Base-by-base conservation (phyloP, 2,888 invertebrate genomes). In the Mythimna lalbum region DNA sequence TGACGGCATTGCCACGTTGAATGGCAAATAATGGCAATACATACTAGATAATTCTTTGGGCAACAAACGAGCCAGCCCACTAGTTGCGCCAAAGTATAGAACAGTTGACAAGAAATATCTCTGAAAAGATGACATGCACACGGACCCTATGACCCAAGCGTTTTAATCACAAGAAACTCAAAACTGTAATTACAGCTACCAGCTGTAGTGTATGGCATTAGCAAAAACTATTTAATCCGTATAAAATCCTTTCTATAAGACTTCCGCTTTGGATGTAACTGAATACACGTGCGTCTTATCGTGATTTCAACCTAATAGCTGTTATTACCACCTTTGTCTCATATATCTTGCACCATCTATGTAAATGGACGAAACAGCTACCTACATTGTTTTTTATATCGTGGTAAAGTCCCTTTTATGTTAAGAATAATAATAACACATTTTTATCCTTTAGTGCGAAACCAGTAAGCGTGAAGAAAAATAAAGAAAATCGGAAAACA, bases 261-360 rank as follows among this genome's bases (percentile, higher is more conserved):
- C 63, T 55, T 78, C 79, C 63, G 27, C n/a, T 31, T 52, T 61
- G 14, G 19, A 56, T 72, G n/a, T 36, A 23, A 23, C 47, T 55
- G 10, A 31, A 59, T 23, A 43, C 27, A 43, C 50, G 47, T 57
- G 47, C 6, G 50, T 52, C 19, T 21, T 21, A 21, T 10, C 50
- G n/a, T 21, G 52, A 62, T 77, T 78, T 36, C 23, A 52, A 59
- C 39, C 7, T 76, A 73, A 74, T 63, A 53, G 62, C 50, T 33
- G 61, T 61, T 33, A 74, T 77, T 59, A 76, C 39, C 2, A n/a
- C 63, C 53, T 56, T 63, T 68, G 68, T 77, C 55, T 75, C 52
- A 43, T 80, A 64, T 62, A 75, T 75, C 80, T 77, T 66, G 50
- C 62, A 33, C 39, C 39, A 75, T 80, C 63, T 63, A 19, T 47